Evolutionary conservation across 64 coral and sea anemone genomes (phyloP), one percentile per base, ranked within the genome.

Genomic region (Actinia equina): DNA sequence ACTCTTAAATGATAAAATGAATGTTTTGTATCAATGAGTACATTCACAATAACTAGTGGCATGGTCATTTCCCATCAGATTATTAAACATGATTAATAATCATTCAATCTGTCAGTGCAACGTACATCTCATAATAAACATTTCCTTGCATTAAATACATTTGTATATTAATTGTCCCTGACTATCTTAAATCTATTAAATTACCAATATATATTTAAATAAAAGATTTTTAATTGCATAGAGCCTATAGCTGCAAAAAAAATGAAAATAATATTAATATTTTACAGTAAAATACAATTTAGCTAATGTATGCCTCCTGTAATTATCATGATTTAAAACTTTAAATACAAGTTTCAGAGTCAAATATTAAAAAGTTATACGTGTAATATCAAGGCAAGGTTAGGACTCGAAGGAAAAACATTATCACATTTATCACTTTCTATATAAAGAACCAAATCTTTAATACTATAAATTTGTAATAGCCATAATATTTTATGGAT

Each of bases 161-260:
- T 74, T 10, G 26, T 41, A 74, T 74, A 74, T 74, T 74, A 37
- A 37, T 37, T 74, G 26, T 74, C 26, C 13, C 25, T 74, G 69
- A 74, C 69, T 74, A 37, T 30, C 69, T 15, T 74, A 14, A 41
- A 41, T n/a, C 9, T 74, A 74, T 74, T 74, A 41, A 74, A 30
- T 74, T 74, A 74, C 26, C 69, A 74, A 74, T 74, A 74, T 26
- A 74, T 74, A 30, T 30, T 74, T 74, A 74, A 74, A 74, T 74
- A 74, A 37, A 30, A 74, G 25, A 30, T 12, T 3, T 26, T 57
- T 37, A 37, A 42, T 74, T 74, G 27, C 69, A 74, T 30, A 74
- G 42, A 74, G 12, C 69, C 69, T 74, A 41, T 74, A 41, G 23
- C 69, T 74, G 26, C 69, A 74, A 16, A 26, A 74, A 30, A 74